phyloP scores from a whole-genome alignment of 2,797 vertebrate genomes.

The Cryptoprocta ferox region DNA sequence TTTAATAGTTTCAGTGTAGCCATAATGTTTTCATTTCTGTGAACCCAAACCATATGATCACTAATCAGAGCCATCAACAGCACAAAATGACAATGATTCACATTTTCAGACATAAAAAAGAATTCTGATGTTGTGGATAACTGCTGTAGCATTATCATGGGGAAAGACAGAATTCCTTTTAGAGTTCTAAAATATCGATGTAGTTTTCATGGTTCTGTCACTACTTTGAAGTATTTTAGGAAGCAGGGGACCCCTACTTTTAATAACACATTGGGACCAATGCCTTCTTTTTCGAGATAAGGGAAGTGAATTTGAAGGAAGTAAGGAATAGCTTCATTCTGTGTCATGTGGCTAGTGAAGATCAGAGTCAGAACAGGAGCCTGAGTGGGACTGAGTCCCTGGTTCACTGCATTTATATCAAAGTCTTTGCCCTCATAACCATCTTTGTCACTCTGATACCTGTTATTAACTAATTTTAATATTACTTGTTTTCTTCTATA shows the following conservation, averaged over 20 bases:
- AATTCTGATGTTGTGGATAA: background rate
- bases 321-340: background rate
- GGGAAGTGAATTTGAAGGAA: background rate
- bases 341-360: background rate
- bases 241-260: background rate
- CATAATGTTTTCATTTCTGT: background rate
- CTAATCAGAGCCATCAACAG: background rate
- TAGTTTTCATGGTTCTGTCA: background rate
- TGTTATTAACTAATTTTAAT: constrained; percentile 19
- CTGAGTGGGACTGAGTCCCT: background rate
- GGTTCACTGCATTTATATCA: background rate
- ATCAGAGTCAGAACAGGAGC: background rate
- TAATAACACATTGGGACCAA: background rate
- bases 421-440: background rate
- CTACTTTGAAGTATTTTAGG: background rate
- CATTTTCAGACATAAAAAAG: background rate
- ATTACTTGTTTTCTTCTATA: background rate
- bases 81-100: background rate
- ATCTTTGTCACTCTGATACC: background rate
- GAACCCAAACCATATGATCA: background rate
- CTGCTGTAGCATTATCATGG: background rate
- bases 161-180: background rate
- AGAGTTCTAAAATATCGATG: background rate
- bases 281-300: background rate
- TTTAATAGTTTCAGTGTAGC: background rate